Base-by-base conservation (phyloP, 1,140 invertebrate genomes). In the Halyomorpha halys region DNA sequence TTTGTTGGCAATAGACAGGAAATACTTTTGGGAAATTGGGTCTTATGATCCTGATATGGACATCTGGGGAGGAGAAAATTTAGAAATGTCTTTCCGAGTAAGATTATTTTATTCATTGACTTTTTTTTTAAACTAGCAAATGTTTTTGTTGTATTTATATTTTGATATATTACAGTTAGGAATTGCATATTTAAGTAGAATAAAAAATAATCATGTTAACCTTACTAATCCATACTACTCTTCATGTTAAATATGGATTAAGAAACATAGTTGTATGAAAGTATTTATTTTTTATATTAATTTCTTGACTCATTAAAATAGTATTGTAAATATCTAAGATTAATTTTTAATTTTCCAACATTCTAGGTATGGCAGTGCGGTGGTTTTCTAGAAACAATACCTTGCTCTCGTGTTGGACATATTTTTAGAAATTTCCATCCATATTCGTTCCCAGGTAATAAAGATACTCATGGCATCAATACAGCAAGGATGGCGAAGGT, bases 371-470 rank as follows among this genome's bases (percentile, higher is more conserved):
- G 97, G 97, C 94, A 96, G 78, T 99, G 96, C 74, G 96, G 96
- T 0, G 96, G 95, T 0, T 81, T 81, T 49, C 82, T 99, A 1
- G 91, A 98, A 77, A 97, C 97, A 53, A 85, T 88, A 0, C 91
- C 95, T 0, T 98, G 97, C 74, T 97, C 93, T 6, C 88, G 95
- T 72, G 95, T 99, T 0, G 97, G 94, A 0, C 97, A 99, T 75
- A 83, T 99, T n/a, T 99, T 98, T 74, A 81, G 95, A 71, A 92
- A 88, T 76, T 90, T 90, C 51, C 93, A 90, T 13, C 92, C 92
- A 0, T 94, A 96, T 70, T 87, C 87, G 2, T 95, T 94, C 73
- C 89, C 89, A 0, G 87, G 88, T 1, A 89, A 89, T 1, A 87
- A 93, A 27, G 84, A 91, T 67, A 90, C 94, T 61, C 79, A 98